A percentile compares a stretch with the other conserved stretches of the same genome.
These are phyloP conservation scores for Bibio marci DNA, from an alignment of 2,888 invertebrate species.

Conservation along the genomic window DNA sequence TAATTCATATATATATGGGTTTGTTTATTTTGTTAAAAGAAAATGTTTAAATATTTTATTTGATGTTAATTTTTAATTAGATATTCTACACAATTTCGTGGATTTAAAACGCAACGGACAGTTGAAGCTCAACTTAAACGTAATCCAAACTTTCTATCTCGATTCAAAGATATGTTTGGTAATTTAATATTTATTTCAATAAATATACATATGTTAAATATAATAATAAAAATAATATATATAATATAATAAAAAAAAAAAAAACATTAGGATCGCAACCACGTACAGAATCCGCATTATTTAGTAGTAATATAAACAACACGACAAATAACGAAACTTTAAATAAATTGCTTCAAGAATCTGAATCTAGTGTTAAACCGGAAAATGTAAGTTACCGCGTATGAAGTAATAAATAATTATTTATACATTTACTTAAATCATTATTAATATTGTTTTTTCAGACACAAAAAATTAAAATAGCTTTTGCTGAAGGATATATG, in stretches of 20 bases:
- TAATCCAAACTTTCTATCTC: slow-evolving; percentile 50
- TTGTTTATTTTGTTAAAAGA: neutral
- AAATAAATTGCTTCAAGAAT: slow-evolving; percentile 8
- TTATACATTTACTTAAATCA: too few relatives aligned
- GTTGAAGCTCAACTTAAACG: slow-evolving; percentile 50
- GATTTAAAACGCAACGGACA: slow-evolving; percentile 65
- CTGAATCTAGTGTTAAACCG: slow-evolving; percentile 5
- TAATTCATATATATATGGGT: neutral
- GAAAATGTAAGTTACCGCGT: slow-evolving; percentile 6
- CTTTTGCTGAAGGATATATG: slow-evolving; percentile 82
- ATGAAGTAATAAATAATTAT: neutral
- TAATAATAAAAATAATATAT: too few relatives aligned
- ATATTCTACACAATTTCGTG: slow-evolving; percentile 40
- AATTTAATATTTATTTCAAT: slow-evolving; percentile 7
- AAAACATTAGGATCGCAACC: neutral
- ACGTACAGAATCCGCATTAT: neutral
- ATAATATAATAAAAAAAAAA: too few relatives aligned
- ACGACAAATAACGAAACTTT: slow-evolving; percentile 6
- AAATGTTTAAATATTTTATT: too few relatives aligned
- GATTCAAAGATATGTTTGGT: slow-evolving; percentile 41
- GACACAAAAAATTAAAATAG: slow-evolving; percentile 63
- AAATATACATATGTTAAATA: too few relatives aligned
- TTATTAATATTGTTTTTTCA: too few relatives aligned
- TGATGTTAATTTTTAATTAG: slow-evolving; percentile 9
- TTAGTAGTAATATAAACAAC: neutral